phyloP scores from a whole-genome alignment of 1,140 invertebrate genomes.

The Tetragonula clypearis region DNA sequence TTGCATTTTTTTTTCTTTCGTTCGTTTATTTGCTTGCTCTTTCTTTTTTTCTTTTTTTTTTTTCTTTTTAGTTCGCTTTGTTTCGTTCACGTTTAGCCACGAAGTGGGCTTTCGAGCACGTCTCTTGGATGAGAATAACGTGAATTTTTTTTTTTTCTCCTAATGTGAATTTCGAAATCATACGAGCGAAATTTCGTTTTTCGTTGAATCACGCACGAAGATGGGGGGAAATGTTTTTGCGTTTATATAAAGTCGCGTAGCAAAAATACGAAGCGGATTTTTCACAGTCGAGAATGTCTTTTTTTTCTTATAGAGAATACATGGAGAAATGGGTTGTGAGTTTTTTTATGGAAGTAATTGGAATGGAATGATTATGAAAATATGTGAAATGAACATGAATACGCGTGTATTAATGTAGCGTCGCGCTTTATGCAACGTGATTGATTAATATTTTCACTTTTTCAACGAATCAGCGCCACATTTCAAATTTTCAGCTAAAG shows the following conservation, averaged over 20 bases:
- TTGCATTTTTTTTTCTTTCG: constrained; percentile 3
- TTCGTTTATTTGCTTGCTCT: constrained; percentile 2
- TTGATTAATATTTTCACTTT: neutral
- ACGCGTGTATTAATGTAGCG: too few species aligned
- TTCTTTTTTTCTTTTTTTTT: neutral
- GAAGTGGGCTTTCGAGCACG: constrained; percentile 54
- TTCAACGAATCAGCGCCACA: neutral
- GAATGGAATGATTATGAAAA: neutral
- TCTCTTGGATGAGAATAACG: constrained; percentile 19
- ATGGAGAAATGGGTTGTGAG: neutral
- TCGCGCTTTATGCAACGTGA: neutral
- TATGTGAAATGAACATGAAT: neutral
- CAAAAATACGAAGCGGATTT: constrained; percentile 21
- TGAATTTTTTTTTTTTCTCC: neutral
- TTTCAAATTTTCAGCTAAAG: too few species aligned
- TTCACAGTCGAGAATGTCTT: neutral
- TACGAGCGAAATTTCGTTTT: too few species aligned
- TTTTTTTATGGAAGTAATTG: neutral
- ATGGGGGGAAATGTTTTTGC: neutral
- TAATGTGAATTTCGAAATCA: neutral
- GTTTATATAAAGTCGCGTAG: constrained; percentile 11
- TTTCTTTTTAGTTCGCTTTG: constrained; percentile 2
- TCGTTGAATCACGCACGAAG: neutral
- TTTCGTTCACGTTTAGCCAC: constrained; percentile 49
- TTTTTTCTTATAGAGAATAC: neutral